Evolutionary conservation across 2,113 vertebrate genomes (phyloP).

Genomic region (Corythornis vintsioides): DNA sequence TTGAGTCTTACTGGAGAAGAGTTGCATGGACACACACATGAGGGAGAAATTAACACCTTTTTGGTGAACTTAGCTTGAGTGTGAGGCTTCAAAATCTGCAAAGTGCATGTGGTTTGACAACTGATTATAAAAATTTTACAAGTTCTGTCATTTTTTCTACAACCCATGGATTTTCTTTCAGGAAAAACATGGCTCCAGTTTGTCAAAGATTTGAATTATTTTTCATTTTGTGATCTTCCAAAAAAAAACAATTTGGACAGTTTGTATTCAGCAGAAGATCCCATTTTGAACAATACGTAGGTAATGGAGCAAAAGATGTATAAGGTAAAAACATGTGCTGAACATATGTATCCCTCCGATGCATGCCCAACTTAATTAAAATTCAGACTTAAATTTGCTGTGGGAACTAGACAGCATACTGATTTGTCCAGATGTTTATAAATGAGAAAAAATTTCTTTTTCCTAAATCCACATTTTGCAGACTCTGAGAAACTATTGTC

Average conservation of each 20-base stretch:
- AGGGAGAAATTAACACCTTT: neutral
- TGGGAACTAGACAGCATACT: slow-evolving; percentile 17
- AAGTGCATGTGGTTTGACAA: neutral
- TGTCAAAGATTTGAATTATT: neutral
- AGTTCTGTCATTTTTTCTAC: neutral
- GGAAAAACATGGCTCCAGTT: neutral
- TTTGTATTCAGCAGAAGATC: slow-evolving; percentile 28
- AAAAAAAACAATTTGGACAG: neutral
- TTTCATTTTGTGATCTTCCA: neutral
- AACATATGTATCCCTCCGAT: slow-evolving; percentile 64
- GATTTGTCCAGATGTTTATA: slow-evolving; percentile 50
- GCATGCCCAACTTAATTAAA: slow-evolving; percentile 65
- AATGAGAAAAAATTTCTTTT: slow-evolving; percentile 29
- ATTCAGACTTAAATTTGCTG: slow-evolving; percentile 52
- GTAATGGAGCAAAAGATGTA: slow-evolving; percentile 49
- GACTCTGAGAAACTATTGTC: slow-evolving; percentile 21
- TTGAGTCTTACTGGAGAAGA: neutral
- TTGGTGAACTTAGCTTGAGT: neutral
- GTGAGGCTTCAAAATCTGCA: neutral
- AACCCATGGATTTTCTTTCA: neutral
- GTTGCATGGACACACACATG: neutral
- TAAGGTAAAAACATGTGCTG: slow-evolving; percentile 65
- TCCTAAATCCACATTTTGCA: neutral
- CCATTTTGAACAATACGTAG: slow-evolving; percentile 27
- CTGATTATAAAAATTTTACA: neutral